Conservation (phyloP, 2,113 vertebrate genomes). For the Nesogale talazaci region DNA sequence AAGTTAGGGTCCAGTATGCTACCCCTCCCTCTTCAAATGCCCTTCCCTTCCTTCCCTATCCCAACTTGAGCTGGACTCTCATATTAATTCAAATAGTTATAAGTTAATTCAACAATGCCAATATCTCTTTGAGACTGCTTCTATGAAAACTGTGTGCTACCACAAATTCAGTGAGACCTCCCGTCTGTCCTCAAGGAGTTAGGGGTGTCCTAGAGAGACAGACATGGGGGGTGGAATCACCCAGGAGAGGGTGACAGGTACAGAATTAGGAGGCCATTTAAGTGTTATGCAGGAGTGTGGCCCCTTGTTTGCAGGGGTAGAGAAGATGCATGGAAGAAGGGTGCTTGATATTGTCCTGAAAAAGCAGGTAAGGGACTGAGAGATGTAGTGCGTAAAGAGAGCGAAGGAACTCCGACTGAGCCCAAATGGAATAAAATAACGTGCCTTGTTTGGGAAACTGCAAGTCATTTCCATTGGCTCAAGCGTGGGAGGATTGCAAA, state of each 20-base stretch:
- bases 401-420: neutral
- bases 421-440: constrained; percentile 11
- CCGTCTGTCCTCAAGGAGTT: neutral
- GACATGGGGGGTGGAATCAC: neutral
- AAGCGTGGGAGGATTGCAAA: neutral
- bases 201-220: neutral
- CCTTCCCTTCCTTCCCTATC: neutral
- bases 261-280: neutral
- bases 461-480: constrained; percentile 9
- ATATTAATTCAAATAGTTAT: neutral
- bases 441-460: neutral
- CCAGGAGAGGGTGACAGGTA: neutral
- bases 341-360: neutral
- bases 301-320: neutral
- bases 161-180: neutral
- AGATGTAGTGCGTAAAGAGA: neutral
- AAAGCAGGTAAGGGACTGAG: neutral
- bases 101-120: neutral
- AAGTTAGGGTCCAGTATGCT: neutral
- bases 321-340: neutral
- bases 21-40: neutral
- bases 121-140: neutral
- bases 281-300: neutral
- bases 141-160: neutral
- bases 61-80: neutral